These are phyloP conservation scores for Lepidurus apus DNA, from an alignment of 1,140 invertebrate genomes.

Conservation along the genomic window DNA sequence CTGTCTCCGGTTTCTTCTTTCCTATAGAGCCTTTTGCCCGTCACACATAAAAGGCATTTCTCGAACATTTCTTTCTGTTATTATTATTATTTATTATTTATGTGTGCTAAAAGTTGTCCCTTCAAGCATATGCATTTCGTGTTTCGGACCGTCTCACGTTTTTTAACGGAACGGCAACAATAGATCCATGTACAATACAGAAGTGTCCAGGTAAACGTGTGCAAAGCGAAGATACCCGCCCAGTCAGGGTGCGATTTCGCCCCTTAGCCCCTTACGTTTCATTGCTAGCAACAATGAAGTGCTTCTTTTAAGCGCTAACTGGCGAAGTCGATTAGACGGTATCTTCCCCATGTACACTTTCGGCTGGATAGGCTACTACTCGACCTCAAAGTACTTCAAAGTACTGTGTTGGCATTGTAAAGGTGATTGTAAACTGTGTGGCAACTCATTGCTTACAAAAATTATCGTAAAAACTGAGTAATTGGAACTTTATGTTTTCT, in stretches of 20 bases:
- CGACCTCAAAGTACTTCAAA: too few species aligned
- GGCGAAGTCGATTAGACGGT: neutral
- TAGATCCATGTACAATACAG: neutral
- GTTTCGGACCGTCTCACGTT: neutral
- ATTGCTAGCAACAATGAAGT: neutral
- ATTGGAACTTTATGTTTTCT: too few species aligned
- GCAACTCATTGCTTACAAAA: too few species aligned
- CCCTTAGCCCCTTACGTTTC: neutral
- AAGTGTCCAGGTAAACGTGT: too few species aligned
- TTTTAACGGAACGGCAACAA: neutral
- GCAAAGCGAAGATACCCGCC: neutral
- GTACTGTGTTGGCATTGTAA: too few species aligned
- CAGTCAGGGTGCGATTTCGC: neutral
- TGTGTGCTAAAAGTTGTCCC: neutral
- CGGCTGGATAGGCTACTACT: too few species aligned
- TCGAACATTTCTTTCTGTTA: too few species aligned
- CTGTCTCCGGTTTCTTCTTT: neutral
- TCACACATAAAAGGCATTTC: too few species aligned
- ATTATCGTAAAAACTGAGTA: too few species aligned
- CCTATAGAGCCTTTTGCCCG: neutral
- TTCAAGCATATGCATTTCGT: neutral
- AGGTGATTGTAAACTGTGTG: too few species aligned
- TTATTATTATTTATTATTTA: neutral
- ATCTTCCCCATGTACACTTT: too few species aligned
- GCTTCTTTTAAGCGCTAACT: neutral